A percentile compares a stretch with the other conserved stretches of the same genome.
These are phyloP conservation scores for Drosophila fungiperda DNA, from an alignment of 2,888 invertebrate genomes.

Conservation along the genomic window DNA sequence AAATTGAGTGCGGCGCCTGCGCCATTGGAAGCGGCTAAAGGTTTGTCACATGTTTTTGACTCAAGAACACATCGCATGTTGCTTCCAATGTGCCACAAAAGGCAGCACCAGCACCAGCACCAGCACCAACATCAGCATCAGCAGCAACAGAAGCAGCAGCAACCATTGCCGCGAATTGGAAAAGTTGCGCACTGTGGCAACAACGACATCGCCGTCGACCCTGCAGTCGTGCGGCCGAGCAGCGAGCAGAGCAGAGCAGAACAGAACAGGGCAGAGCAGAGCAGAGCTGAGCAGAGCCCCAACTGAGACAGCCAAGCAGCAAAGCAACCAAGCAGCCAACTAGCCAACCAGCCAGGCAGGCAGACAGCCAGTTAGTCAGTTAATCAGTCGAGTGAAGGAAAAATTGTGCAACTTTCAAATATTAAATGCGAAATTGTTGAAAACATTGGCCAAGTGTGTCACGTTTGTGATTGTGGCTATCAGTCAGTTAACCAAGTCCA, in stretches of 20 bases:
- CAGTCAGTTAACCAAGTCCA: slow-evolving; percentile 62
- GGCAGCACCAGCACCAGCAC: slow-evolving; percentile 34
- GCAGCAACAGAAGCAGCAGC: slow-evolving; percentile 10
- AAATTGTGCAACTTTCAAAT: slow-evolving; percentile 54
- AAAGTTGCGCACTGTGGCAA: slow-evolving; percentile 46
- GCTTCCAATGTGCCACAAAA: slow-evolving; percentile 77
- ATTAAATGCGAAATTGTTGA: slow-evolving; percentile 58
- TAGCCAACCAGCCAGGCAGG: slow-evolving; percentile 24
- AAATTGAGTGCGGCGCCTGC: slow-evolving; percentile 55
- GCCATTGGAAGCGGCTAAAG: slow-evolving; percentile 66
- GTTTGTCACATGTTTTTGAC: slow-evolving; percentile 66
- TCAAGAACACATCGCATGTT: slow-evolving; percentile 56
- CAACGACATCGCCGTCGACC: slow-evolving; percentile 35
- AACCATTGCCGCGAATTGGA: slow-evolving; percentile 54
- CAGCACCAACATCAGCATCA: slow-evolving; percentile 31
- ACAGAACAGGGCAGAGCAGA: slow-evolving; percentile 26
- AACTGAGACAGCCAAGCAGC: slow-evolving; percentile 37
- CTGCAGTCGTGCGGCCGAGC: slow-evolving; percentile 48
- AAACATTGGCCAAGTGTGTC: slow-evolving; percentile 52
- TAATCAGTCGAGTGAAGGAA: slow-evolving; percentile 18
- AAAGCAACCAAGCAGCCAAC: slow-evolving; percentile 27
- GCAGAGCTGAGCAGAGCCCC: slow-evolving; percentile 12
- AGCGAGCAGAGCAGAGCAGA: slow-evolving; percentile 29
- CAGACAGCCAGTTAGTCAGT: slow-evolving; percentile 25
- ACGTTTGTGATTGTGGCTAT: slow-evolving; percentile 52